phyloP scores from a whole-genome alignment of 2,113 vertebrate species.

The Varanus komodoensis region DNA sequence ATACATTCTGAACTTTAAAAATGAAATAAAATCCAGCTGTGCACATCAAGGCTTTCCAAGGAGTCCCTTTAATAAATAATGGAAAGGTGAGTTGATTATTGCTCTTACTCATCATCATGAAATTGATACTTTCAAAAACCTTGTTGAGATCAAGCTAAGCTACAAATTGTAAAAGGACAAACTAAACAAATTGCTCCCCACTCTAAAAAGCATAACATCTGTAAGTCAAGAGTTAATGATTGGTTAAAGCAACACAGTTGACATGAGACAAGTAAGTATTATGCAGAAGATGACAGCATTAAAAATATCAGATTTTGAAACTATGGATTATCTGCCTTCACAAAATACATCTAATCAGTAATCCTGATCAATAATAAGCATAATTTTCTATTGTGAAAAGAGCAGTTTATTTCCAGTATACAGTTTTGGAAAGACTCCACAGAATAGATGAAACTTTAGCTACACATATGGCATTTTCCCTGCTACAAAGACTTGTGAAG shows the following conservation, averaged over 20 bases:
- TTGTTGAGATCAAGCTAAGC: not conserved
- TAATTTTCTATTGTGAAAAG: not conserved
- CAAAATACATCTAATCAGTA: not conserved
- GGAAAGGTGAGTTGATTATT: not conserved
- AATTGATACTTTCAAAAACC: not conserved
- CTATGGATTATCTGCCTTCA: not conserved
- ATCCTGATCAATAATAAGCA: not conserved
- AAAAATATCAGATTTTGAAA: slow-evolving; percentile 7
- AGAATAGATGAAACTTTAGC: not conserved
- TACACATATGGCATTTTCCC: not conserved
- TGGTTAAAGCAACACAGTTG: not conserved
- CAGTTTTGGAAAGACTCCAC: not conserved
- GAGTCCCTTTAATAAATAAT: not conserved
- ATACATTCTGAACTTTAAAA: not conserved
- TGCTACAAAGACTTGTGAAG: not conserved
- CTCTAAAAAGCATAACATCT: not conserved
- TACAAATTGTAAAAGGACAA: not conserved
- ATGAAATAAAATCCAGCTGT: not conserved
- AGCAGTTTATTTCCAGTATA: not conserved
- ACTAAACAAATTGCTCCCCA: not conserved
- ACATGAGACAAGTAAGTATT: not conserved
- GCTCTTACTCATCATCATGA: not conserved
- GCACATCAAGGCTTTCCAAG: slow-evolving; percentile 16
- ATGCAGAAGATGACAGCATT: not conserved
- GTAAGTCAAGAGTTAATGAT: not conserved